These are phyloP conservation scores for Spinus pinus DNA, from an alignment of 2,797 vertebrate species.

Conservation along the genomic window DNA sequence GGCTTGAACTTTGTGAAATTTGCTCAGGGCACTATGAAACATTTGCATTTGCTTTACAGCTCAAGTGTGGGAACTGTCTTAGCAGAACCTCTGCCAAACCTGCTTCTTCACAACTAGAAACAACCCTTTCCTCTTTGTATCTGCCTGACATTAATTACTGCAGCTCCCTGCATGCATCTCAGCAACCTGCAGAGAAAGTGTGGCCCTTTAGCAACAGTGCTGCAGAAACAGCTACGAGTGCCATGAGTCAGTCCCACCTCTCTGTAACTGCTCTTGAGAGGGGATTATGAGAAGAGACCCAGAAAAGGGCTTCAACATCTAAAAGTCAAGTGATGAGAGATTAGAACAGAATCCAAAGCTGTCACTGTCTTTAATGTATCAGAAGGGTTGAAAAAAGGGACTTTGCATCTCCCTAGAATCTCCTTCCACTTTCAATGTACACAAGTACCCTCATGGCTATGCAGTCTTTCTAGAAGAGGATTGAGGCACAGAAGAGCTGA, in stretches of 20 bases:
- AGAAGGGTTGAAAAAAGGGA: background rate
- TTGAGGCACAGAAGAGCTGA: background rate
- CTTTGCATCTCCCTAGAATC: background rate
- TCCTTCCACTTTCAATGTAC: background rate
- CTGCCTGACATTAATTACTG: background rate
- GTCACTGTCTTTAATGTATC: rapidly evolving
- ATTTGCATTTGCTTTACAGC: slow-evolving; percentile 57
- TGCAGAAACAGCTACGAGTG: background rate
- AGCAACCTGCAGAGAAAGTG: background rate
- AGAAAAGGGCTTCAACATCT: background rate
- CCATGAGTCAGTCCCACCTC: rapidly evolving
- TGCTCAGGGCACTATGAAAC: slow-evolving; percentile 42
- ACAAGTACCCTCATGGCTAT: background rate
- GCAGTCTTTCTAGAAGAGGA: background rate
- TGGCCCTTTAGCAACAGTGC: background rate
- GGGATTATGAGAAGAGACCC: background rate
- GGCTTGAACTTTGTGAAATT: slow-evolving; percentile 45
- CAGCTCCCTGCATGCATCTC: background rate
- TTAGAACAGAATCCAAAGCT: background rate
- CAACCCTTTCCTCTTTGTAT: slow-evolving; percentile 17
- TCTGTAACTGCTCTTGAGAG: background rate
- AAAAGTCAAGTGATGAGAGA: background rate
- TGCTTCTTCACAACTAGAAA: slow-evolving; percentile 36
- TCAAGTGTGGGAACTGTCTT: slow-evolving; percentile 60
- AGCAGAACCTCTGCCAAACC: slow-evolving; percentile 41